Percentiles rank a stretch among this genome's conserved stretches.
phyloP scores from a whole-genome alignment of 2,113 vertebrate genomes.

The Epinephelus fuscoguttatus region DNA sequence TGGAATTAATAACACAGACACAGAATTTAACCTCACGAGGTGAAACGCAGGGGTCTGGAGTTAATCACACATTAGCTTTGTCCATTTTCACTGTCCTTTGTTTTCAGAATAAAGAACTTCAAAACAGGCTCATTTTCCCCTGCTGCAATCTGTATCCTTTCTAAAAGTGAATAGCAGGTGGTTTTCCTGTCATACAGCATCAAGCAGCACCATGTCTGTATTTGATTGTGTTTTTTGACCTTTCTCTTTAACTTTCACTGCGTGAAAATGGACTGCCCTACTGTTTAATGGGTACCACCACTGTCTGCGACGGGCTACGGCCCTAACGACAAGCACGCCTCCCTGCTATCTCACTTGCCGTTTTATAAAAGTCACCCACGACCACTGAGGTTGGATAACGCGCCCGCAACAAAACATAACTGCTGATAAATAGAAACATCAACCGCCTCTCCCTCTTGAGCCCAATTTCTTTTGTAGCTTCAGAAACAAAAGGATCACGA shows the following conservation, averaged over 20 bases:
- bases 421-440: slow-evolving; percentile 64
- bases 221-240: slow-evolving; percentile 66
- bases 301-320: slow-evolving; percentile 30
- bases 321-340: slow-evolving; percentile 55
- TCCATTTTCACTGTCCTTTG: slow-evolving; percentile 2
- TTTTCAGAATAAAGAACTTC: not conserved
- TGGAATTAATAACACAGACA: slow-evolving; percentile 1
- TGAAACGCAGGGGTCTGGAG: not conserved
- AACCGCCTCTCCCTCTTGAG: slow-evolving; percentile 50
- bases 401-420: slow-evolving; percentile 49
- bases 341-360: slow-evolving; percentile 53
- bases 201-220: slow-evolving; percentile 34
- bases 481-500: slow-evolving; percentile 24
- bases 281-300: slow-evolving; percentile 67
- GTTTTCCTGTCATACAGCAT: slow-evolving; percentile 46
- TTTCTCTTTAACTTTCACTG: slow-evolving; percentile 74
- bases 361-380: slow-evolving; percentile 61
- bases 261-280: slow-evolving; percentile 62
- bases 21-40: not conserved
- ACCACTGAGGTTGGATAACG: slow-evolving; percentile 26
- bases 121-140: not conserved
- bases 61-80: slow-evolving; percentile 4
- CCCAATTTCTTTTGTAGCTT: slow-evolving; percentile 42
- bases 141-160: slow-evolving; percentile 26
- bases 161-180: slow-evolving; percentile 42